Evolutionary conservation across 2,113 vertebrate genomes (phyloP), one percentile per base, ranked within the genome.

Genomic region (Esox niger): DNA sequence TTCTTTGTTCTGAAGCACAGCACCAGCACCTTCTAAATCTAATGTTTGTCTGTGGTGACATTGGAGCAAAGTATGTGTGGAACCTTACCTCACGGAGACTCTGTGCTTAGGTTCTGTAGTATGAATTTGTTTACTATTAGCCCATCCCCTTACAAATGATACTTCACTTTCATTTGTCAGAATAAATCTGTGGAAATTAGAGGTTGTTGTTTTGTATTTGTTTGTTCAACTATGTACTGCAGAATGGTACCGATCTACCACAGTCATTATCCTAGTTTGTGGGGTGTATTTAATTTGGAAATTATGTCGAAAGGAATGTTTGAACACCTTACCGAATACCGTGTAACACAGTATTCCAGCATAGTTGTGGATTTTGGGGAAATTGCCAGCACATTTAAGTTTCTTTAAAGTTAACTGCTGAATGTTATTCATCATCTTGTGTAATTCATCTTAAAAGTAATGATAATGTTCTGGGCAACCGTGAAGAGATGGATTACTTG

Each of bases 1-100:
- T 75, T 29, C 70, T 85, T 86, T 88, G 83, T 88, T 86, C 73
- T 70, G 66, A 6, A 46, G 79, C 79, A 82, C 79, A 78, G 79
- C 67, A 79, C 49, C 79, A 84, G 80, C 84, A 82, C 71, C 78
- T 75, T 69, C 6, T 7, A 66, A 66, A 70, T 79, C 78, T 68
- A 77, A 68, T 66, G 78, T 82, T 81, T 80, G 81, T 81, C 71
- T 84, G 64, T 27, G 52, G 64, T 63, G 74, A 70, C 64, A 71
- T 69, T 4, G 64, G 2, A n/a, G 23, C 17, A 70, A 15, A 1
- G 56, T 3, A 15, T 4, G 25, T 4, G 54, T 21, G 26, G 60
- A 33, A 58, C 25, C 59, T 32, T 1, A 58, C 69, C 56, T 46
- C 11, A 6, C 59, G n/a, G 21, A 54, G 30, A 13, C 20, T 15